A percentile compares a stretch with the other conserved stretches of the same genome.
These are phyloP conservation scores for Heliconius charithonia DNA, from an alignment of 2,888 invertebrate species.

Conservation along the genomic window DNA sequence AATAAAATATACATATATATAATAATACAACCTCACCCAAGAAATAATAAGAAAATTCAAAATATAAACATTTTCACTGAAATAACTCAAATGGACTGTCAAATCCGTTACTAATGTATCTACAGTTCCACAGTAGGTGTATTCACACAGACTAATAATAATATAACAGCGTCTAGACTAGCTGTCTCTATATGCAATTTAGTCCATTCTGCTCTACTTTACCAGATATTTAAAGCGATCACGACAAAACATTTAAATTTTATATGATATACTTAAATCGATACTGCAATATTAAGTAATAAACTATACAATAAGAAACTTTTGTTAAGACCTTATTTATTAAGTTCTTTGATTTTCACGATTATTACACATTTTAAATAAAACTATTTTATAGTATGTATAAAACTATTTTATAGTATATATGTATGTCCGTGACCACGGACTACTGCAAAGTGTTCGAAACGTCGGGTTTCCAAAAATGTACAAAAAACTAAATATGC, in stretches of 20 bases:
- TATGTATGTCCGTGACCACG: no score
- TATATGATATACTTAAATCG: no score
- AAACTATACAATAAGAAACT: no score
- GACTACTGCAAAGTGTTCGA: no score
- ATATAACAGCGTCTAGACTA: slow-evolving; percentile 12
- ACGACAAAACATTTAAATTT: slow-evolving; percentile 7
- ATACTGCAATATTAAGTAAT: no score
- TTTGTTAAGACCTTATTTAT: no score
- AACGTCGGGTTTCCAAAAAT: no score
- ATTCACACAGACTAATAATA: slow-evolving; percentile 6
- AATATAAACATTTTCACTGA: neutral
- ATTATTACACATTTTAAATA: no score
- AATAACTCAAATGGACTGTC: neutral
- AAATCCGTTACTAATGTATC: neutral
- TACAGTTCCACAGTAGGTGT: neutral
- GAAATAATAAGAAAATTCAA: neutral
- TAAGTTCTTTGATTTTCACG: no score
- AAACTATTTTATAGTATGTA: no score
- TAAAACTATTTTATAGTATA: no score
- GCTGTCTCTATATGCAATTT: slow-evolving; percentile 23
- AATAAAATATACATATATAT: neutral
- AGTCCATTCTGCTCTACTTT: slow-evolving; percentile 6
- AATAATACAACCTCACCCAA: neutral
- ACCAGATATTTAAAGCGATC: neutral
- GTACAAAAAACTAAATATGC: no score